These are phyloP conservation scores for Neolamprologus cancellatus DNA, from an alignment of 2,113 vertebrate species.

Conservation along the genomic window DNA sequence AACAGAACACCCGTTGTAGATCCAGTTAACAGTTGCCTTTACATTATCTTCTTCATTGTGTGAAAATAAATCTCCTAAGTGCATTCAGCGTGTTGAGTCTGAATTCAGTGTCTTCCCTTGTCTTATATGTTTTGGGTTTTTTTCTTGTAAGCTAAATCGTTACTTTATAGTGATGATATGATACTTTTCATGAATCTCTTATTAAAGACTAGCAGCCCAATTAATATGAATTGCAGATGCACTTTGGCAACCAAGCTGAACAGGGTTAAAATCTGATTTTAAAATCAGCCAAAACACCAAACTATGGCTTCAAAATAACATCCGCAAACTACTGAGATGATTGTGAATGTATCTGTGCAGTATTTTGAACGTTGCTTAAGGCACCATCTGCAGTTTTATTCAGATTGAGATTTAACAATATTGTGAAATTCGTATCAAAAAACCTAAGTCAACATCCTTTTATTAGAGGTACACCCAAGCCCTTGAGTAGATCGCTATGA, in stretches of 20 bases:
- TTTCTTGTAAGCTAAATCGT: not conserved
- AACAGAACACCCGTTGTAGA: not conserved
- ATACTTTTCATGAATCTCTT: not conserved
- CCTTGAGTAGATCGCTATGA: not conserved
- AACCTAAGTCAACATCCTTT: not conserved
- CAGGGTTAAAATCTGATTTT: not conserved
- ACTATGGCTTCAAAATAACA: not conserved
- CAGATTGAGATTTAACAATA: not conserved
- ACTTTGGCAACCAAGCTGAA: not conserved
- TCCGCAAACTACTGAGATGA: not conserved
- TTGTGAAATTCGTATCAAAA: not conserved
- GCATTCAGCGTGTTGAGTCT: not conserved
- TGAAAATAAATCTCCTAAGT: not conserved
- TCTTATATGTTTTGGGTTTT: fast-evolving
- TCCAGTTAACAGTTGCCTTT: not conserved
- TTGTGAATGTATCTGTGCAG: not conserved
- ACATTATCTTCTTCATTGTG: not conserved
- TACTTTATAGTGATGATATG: not conserved
- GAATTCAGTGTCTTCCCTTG: not conserved
- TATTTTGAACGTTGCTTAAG: not conserved
- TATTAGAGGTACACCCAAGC: not conserved
- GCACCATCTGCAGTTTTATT: not conserved
- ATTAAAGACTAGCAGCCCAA: not conserved
- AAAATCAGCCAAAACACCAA: not conserved
- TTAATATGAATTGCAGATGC: not conserved